phyloP scores from a whole-genome alignment of 2,888 invertebrate genomes.

The Chalcosyrphus nemorum region DNA sequence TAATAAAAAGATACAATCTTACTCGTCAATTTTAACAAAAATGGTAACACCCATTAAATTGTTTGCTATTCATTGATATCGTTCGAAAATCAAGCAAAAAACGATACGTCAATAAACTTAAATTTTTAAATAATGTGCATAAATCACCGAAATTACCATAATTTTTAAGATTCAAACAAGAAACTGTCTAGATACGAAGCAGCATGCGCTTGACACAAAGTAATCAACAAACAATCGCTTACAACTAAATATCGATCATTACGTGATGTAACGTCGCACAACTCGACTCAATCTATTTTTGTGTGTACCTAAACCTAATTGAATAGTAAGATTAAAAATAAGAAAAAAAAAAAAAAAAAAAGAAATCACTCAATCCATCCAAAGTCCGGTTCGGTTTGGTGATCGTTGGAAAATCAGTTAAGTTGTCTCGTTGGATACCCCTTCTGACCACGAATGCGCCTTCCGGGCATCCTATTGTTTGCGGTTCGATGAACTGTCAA shows the following conservation, averaged over 20 bases:
- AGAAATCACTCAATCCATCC: not conserved
- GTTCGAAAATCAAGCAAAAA: not conserved
- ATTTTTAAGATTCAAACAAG: not conserved
- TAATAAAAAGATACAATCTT: no score
- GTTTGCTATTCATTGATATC: not conserved
- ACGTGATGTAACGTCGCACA: not conserved
- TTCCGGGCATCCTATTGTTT: not conserved
- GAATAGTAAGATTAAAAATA: not conserved
- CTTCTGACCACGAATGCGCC: not conserved
- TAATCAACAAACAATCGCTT: not conserved
- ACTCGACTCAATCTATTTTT: not conserved
- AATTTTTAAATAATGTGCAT: not conserved
- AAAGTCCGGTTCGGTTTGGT: conserved; percentile 2
- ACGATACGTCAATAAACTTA: not conserved
- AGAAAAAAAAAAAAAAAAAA: not conserved
- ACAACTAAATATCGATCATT: not conserved
- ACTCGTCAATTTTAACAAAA: no score
- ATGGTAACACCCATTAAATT: not conserved
- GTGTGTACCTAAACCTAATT: not conserved
- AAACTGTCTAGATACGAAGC: not conserved
- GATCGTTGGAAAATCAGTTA: not conserved
- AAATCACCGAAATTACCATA: not conserved
- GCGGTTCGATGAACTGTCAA: conserved; percentile 10
- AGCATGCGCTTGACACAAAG: no score
- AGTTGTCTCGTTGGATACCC: not conserved